Evolutionary conservation across 2,797 vertebrate genomes (phyloP).

Genomic region (Muscicapa striata): DNA sequence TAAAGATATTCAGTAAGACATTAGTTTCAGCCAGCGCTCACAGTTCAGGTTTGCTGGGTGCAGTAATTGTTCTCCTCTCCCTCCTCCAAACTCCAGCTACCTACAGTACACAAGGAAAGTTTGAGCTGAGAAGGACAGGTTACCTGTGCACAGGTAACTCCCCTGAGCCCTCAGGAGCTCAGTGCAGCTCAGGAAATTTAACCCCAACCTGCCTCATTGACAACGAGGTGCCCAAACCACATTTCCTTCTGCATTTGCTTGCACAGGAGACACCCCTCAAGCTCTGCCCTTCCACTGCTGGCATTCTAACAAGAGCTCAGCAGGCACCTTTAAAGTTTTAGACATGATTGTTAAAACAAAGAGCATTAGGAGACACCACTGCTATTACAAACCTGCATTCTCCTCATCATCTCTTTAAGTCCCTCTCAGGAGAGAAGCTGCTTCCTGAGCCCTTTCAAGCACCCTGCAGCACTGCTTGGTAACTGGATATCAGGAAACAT

Average conservation of each 20-base stretch:
- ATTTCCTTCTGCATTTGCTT: neutral
- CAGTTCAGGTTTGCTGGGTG: neutral
- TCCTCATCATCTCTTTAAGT: neutral
- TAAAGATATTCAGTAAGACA: neutral
- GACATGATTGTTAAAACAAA: neutral
- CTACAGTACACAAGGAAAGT: neutral
- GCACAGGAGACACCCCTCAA: neutral
- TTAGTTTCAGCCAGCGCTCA: neutral
- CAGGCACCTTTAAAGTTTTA: neutral
- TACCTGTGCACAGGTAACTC: neutral
- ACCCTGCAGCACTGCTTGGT: neutral
- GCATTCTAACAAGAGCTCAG: neutral
- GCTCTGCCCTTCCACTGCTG: neutral
- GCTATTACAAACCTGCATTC: neutral
- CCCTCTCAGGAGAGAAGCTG: neutral
- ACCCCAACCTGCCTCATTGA: neutral
- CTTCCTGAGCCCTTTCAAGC: slow-evolving; percentile 26
- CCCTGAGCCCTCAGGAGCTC: neutral
- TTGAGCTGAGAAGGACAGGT: neutral
- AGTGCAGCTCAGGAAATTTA: neutral
- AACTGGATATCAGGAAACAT: neutral
- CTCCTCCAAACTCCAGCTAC: neutral
- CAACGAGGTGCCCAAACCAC: neutral
- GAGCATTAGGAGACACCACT: neutral
- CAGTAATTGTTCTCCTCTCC: neutral